A percentile compares a stretch with the other conserved stretches of the same genome.
Conservation (phyloP, 2,797 vertebrate genomes). For the Semaprochilodus insignis region DNA sequence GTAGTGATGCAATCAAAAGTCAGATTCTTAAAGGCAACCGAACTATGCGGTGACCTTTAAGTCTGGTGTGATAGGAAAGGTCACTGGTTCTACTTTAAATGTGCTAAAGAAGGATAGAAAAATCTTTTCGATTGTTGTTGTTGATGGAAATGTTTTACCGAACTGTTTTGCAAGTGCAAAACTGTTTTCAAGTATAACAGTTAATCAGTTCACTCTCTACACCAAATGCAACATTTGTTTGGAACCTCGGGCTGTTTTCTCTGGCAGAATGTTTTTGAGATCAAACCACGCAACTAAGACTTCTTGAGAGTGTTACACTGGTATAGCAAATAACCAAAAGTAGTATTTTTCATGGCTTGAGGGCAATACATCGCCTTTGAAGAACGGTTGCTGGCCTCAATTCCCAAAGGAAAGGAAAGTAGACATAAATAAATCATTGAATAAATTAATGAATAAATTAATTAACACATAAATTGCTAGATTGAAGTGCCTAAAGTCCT, state of each 20-base stretch:
- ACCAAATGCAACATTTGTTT: conserved; percentile 6
- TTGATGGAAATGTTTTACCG: neutral
- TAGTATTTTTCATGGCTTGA: neutral
- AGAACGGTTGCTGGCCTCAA: neutral
- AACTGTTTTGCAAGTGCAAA: neutral
- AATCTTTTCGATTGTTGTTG: neutral
- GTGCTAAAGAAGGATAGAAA: neutral
- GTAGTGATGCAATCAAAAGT: neutral
- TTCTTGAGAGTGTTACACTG: neutral
- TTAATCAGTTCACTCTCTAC: neutral
- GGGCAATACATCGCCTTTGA: neutral
- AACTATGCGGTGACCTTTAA: neutral
- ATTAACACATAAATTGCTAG: neutral
- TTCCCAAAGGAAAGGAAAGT: neutral
- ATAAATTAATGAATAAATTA: neutral
- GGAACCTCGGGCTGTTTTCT: neutral
- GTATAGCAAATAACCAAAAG: conserved; percentile 4
- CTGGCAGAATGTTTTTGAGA: neutral
- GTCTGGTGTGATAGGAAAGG: neutral
- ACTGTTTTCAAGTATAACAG: neutral
- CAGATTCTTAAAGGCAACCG: no score
- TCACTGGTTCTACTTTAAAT: neutral
- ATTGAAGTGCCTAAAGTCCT: neutral
- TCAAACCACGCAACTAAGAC: neutral
- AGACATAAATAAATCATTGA: neutral